Percentiles rank a stretch among this genome's conserved stretches.
Conservation (phyloP, 2,113 vertebrate species). For the Redunca redunca region DNA sequence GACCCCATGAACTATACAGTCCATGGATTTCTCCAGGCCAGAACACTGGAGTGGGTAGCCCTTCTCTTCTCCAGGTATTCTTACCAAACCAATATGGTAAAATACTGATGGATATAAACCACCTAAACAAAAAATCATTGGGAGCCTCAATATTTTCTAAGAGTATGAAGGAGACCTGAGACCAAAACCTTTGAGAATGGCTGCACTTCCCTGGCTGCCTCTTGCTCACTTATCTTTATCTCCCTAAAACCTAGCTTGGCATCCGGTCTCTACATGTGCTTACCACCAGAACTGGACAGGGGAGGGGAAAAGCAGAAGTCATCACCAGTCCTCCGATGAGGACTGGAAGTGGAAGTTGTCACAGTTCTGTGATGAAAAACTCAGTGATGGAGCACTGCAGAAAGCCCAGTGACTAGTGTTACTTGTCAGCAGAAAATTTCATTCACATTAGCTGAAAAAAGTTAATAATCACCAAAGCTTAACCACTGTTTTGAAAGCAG, state of each 20-base stretch:
- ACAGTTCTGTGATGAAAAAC: not conserved
- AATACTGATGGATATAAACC: not conserved
- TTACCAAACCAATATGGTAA: not conserved
- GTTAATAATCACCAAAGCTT: not conserved
- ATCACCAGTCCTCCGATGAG: not conserved
- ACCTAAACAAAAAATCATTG: not conserved
- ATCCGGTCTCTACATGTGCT: not conserved
- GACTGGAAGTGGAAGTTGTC: not conserved
- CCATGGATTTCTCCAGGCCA: not conserved
- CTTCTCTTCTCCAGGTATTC: not conserved
- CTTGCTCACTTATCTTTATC: not conserved
- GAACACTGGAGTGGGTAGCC: not conserved
- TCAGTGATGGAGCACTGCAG: not conserved
- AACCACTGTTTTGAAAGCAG: constrained; percentile 32
- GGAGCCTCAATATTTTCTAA: not conserved
- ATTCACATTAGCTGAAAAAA: not conserved
- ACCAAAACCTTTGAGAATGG: not conserved
- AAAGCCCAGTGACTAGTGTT: not conserved
- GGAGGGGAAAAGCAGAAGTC: not conserved
- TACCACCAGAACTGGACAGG: not conserved
- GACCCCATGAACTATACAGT: not conserved
- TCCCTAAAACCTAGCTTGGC: not conserved
- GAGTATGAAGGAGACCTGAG: not conserved
- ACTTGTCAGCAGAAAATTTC: not conserved
- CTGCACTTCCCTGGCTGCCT: not conserved